Percentiles rank a stretch among this genome's conserved stretches.
phyloP scores from a whole-genome alignment of 2,888 invertebrate species.

The Tridacna gigas region DNA sequence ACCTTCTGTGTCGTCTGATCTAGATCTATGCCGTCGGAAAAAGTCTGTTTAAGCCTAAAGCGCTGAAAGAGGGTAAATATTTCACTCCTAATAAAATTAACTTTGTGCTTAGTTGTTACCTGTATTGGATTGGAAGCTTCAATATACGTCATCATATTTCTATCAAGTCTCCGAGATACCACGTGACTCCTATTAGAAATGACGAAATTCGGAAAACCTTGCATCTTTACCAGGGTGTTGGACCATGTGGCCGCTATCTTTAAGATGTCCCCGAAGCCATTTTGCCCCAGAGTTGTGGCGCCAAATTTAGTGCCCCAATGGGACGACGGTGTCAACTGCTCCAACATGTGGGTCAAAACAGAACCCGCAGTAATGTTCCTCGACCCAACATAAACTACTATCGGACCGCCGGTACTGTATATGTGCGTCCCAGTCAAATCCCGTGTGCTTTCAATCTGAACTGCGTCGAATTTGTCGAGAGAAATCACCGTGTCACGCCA shows the following conservation, averaged over 20 bases:
- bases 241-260: constrained; percentile 39
- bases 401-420: constrained; percentile 38
- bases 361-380: constrained; percentile 39
- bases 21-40: no score
- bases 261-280: constrained; percentile 54
- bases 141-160: constrained; percentile 10
- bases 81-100: no score
- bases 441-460: constrained; percentile 45
- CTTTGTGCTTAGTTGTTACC: background rate
- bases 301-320: constrained; percentile 55
- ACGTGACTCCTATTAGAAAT: constrained; percentile 21
- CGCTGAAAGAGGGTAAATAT: no score
- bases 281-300: constrained; percentile 29
- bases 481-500: constrained; percentile 19
- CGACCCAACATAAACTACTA: constrained; percentile 52
- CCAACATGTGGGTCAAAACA: constrained; percentile 38
- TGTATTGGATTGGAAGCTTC: constrained; percentile 20
- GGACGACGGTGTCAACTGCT: constrained; percentile 48
- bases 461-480: constrained; percentile 39
- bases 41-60: no score
- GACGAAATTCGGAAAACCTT: constrained; percentile 31
- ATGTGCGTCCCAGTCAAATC: constrained; percentile 56
- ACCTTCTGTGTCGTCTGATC: no score
- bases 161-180: constrained; percentile 8
- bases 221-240: constrained; percentile 33